Conservation (phyloP, 2,113 vertebrate species). For the Coracopsis vasa region DNA sequence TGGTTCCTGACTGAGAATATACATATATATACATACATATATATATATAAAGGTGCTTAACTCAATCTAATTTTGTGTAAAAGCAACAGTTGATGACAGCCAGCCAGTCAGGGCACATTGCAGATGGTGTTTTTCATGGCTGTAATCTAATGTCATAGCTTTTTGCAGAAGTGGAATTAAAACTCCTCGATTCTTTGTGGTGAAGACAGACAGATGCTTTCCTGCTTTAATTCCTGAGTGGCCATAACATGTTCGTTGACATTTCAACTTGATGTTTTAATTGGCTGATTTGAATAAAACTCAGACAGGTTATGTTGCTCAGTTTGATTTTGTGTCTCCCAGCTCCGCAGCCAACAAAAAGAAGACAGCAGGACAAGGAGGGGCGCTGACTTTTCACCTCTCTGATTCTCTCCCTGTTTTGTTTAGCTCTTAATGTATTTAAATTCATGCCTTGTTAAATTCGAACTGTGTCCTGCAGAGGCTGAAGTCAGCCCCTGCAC, state of each 20-base stretch:
- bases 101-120: constrained; percentile 17
- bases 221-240: constrained; percentile 71
- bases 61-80: not conserved
- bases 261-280: constrained; percentile 73
- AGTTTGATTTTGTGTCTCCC: constrained; percentile 58
- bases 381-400: constrained; percentile 62
- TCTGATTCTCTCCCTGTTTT: constrained; percentile 40
- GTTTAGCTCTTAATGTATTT: constrained; percentile 62
- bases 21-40: not conserved
- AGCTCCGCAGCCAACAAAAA: constrained; percentile 64
- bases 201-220: constrained; percentile 72
- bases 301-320: constrained; percentile 70
- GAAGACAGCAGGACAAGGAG: constrained; percentile 65
- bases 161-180: constrained; percentile 45
- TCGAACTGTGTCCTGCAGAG: not conserved
- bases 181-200: constrained; percentile 58
- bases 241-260: constrained; percentile 61
- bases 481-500: not conserved
- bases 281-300: constrained; percentile 77
- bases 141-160: constrained; percentile 34
- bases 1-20: not conserved
- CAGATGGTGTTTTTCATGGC: constrained; percentile 62
- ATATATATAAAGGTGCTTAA: not conserved
- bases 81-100: constrained; percentile 37
- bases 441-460: constrained; percentile 64